Percentiles rank a stretch among this genome's conserved stretches.
phyloP scores from a whole-genome alignment of 2,888 invertebrate genomes.

The Xanthostigma xanthostigma region DNA sequence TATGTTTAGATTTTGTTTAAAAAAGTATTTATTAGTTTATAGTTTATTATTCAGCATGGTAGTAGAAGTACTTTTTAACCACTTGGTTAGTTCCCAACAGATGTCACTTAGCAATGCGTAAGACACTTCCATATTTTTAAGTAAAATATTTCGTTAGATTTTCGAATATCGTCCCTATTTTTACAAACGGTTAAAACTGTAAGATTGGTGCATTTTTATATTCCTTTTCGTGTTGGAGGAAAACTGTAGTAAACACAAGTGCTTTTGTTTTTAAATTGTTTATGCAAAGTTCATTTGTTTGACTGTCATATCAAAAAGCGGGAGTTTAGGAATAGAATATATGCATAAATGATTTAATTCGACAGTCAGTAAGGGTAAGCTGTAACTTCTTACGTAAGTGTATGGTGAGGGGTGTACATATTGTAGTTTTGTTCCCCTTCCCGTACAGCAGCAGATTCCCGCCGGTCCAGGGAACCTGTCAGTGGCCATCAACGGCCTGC shows the following conservation, averaged over 20 bases:
- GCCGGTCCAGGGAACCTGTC: conserved; percentile 16
- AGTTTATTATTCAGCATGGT: neutral
- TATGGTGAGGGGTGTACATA: conserved; percentile 23
- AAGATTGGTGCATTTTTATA: too few relatives aligned
- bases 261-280: too few relatives aligned
- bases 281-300: too few relatives aligned
- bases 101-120: too few relatives aligned
- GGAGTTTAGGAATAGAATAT: conserved; percentile 3
- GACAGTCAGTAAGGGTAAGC: conserved; percentile 19
- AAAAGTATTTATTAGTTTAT: neutral
- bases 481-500: conserved; percentile 24
- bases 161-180: too few relatives aligned
- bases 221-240: too few relatives aligned
- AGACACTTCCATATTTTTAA: too few relatives aligned
- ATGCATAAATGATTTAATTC: conserved; percentile 7
- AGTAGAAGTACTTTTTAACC: too few relatives aligned
- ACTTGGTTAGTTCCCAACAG: too few relatives aligned
- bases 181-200: too few relatives aligned
- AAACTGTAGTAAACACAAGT: too few relatives aligned
- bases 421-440: conserved; percentile 26
- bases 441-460: conserved; percentile 24
- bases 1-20: conserved; percentile 5
- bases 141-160: too few relatives aligned
- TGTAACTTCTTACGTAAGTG: conserved; percentile 19
- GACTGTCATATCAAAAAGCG: neutral